Base-by-base conservation (phyloP, 2,797 vertebrate species). In the Myotis daubentonii region DNA sequence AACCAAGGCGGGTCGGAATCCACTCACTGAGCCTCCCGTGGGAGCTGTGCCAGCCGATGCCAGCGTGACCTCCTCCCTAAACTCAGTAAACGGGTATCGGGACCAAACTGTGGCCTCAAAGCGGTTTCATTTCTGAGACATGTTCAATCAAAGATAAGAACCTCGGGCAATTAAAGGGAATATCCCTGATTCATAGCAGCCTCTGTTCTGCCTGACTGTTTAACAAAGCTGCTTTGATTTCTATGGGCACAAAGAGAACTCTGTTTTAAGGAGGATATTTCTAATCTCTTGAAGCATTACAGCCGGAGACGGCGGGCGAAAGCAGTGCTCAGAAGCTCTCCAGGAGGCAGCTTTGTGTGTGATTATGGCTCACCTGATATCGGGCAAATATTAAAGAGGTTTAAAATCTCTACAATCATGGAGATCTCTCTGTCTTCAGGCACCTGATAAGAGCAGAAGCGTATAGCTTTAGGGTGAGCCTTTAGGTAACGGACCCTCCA, bases 341-440 rank as follows among this genome's bases (percentile, higher is more conserved):
- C 76, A 91, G 94, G 95, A 97, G 96, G 76, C 87, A 79, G 89
- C 80, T 96, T 95, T 86, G 25, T 78, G 49, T 93, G 93, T 93
- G 89, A 98, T 98, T 97, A 97, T 95, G 97, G 79, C 92, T 79
- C 70, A 94, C 93, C 94, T 98, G 91, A 94, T 96, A 97, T 82
- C 96, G 97, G 95, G 97, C 96, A 97, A 97, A 97, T 97, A 96
- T 95, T 94, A 94, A 97, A 96, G 97, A 97, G 51, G 57, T 97
- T 96, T 97, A 97, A 36, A 23, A 96, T 81, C 97, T 94, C 93
- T 97, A 94, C 96, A 96, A 75, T 94, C 95, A 93, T 97, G 98
- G 97, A 96, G 98, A 95, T 87, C 94, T 97, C 97, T 97, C 83
- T 94, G 75, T 97, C 96, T 94, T 95, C 94, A 53, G 97, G 97